Evolutionary conservation across 1,140 invertebrate species (phyloP).

Genomic region (Grapholita molesta): DNA sequence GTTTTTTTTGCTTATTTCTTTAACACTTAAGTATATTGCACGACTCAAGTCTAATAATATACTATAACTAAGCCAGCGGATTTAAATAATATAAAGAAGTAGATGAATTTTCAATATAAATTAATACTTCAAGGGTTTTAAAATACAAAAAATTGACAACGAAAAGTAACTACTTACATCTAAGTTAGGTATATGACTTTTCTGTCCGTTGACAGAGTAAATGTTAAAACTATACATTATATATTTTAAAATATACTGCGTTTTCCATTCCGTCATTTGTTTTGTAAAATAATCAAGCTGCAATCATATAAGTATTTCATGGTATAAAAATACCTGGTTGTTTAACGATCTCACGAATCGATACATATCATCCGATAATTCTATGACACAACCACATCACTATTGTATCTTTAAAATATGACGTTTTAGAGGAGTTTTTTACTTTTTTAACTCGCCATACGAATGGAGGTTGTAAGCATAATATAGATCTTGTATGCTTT

Average conservation of each 20-base stretch:
- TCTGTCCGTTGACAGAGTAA: background rate
- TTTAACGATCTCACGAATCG: background rate
- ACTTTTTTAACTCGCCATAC: background rate
- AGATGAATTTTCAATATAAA: background rate
- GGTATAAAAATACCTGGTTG: background rate
- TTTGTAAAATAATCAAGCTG: background rate
- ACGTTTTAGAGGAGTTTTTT: background rate
- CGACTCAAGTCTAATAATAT: too few relatives aligned
- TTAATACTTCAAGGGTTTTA: conserved; percentile 1
- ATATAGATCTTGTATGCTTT: background rate
- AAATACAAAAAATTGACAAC: conserved; percentile 10
- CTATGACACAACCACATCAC: background rate
- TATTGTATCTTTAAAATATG: background rate
- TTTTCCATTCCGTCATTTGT: background rate
- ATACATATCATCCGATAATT: background rate
- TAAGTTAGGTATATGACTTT: conserved; percentile 7
- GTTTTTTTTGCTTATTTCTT: background rate
- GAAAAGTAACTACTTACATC: conserved; percentile 9
- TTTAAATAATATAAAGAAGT: conserved; percentile 6
- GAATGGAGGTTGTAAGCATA: background rate
- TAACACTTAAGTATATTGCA: background rate
- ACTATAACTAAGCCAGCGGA: background rate
- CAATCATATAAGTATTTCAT: background rate
- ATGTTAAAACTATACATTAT: background rate
- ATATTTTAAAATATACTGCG: background rate